Conservation (phyloP, 2,797 vertebrate species). For the Microchirus variegatus region DNA sequence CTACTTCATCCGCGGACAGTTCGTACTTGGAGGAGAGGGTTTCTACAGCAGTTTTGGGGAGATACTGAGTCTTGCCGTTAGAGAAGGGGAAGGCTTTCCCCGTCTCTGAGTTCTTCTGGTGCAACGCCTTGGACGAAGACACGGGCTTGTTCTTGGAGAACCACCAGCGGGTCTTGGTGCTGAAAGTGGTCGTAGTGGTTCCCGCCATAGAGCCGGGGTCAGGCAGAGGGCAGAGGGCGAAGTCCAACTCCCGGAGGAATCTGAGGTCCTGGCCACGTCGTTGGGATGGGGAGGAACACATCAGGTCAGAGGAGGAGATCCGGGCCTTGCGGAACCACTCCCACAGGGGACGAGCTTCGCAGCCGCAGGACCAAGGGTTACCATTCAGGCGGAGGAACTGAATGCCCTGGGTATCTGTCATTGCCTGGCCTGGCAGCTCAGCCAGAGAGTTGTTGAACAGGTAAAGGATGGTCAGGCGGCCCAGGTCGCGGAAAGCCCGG, state of each 20-base stretch:
- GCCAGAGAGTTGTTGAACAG: conserved; percentile 96
- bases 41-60: conserved; percentile 55
- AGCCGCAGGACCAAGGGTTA: conserved; percentile 97
- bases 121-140: conserved; percentile 75
- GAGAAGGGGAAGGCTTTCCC: conserved; percentile 77
- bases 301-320: conserved; percentile 91
- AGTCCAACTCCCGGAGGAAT: conserved; percentile 88
- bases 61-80: conserved; percentile 64
- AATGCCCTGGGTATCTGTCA: conserved; percentile 87
- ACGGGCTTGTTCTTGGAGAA: conserved; percentile 83
- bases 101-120: conserved; percentile 78
- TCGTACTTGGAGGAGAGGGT: conserved; percentile 84
- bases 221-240: conserved; percentile 87
- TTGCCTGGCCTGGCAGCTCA: conserved; percentile 89
- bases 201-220: conserved; percentile 83
- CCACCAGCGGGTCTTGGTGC: conserved; percentile 83
- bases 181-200: conserved; percentile 84
- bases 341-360: conserved; percentile 93
- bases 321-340: conserved; percentile 92
- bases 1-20: conserved; percentile 84
- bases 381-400: conserved; percentile 96
- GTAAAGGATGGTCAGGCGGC: conserved; percentile 95
- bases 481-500: conserved; percentile 89
- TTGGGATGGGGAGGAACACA: conserved; percentile 85
- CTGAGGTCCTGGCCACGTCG: conserved; percentile 90